Evolutionary conservation across 2,888 invertebrate species (phyloP), one percentile per base, ranked within the genome.

Genomic region (Noctua pronuba): DNA sequence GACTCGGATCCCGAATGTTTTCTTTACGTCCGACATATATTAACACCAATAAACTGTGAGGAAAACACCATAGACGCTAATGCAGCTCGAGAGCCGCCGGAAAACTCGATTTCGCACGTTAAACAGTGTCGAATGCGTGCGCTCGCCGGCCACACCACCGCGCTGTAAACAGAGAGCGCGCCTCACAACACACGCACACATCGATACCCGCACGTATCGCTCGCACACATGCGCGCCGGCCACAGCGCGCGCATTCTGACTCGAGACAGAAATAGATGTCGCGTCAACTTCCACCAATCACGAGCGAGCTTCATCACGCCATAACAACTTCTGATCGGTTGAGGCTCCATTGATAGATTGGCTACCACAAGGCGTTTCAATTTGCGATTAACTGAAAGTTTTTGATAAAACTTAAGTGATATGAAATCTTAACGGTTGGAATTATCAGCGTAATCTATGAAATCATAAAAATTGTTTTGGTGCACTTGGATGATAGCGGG

Each of bases 101-200:
- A 93, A 95, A 96, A 96, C 92, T 95, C 93, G 91, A 91, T 92
- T 92, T 93, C 92, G 92, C 92, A 92, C 92, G 91, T 90, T 89
- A 91, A 93, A 94, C 94, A 86, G 88, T 85, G 93, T 94, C 89
- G 92, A 98, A 97, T 97, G 97, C 97, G 98, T 98, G 94, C 97
- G 98, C 93, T 95, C 95, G 90, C 97, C 97, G 94, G 97, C 97
- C 91, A 93, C 93, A 92, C 92, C 92, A 96, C 96, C 93, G 95
- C 97, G 90, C 97, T 97, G 94, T 97, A 97, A 92, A 97, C 97
- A 94, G 97, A 92, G 92, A 92, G 88, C 94, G 93, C 93, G 94
- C 91, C 94, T 92, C 95, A 92, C 95, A 95, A 95, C 95, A 95
- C 94, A 94, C 94, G 90, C 95, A 95, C 95, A 94, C 95, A 93